phyloP scores from a whole-genome alignment of 2,888 invertebrate species.

The Hemicrepidius hirtus region DNA sequence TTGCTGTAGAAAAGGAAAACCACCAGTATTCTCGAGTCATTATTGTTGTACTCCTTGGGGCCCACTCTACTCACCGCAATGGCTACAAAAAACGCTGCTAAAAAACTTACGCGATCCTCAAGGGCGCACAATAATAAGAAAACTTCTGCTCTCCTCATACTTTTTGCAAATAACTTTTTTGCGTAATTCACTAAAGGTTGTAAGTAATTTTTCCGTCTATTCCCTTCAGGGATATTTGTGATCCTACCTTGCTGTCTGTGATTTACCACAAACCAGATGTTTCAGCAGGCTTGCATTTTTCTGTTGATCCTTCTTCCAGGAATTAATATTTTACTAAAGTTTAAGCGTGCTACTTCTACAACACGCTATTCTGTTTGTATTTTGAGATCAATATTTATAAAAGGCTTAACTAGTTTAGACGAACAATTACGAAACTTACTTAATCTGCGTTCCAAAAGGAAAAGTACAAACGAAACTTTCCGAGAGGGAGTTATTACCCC shows the following conservation, averaged over 20 bases:
- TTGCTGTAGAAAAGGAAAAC: background rate
- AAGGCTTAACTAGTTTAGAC: no score
- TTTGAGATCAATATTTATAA: no score
- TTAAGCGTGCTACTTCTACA: no score
- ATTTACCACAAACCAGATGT: background rate
- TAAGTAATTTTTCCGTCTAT: conserved; percentile 1
- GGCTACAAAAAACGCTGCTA: conserved; percentile 18
- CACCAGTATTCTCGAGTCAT: background rate
- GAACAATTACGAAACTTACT: no score
- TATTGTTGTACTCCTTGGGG: conserved; percentile 21
- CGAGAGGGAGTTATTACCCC: background rate
- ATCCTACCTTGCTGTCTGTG: conserved; percentile 1
- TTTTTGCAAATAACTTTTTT: conserved; percentile 28
- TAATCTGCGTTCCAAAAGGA: background rate
- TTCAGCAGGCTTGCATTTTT: no score
- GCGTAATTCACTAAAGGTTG: conserved; percentile 12
- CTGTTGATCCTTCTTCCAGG: no score
- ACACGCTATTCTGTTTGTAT: no score
- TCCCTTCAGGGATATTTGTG: background rate
- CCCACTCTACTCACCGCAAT: conserved; percentile 15
- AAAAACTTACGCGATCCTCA: conserved; percentile 15
- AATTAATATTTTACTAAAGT: no score
- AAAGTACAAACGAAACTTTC: background rate
- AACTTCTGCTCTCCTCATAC: conserved; percentile 5
- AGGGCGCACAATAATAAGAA: conserved; percentile 25